phyloP scores from a whole-genome alignment of 2,113 vertebrate genomes.

The Aphyosemion australe region DNA sequence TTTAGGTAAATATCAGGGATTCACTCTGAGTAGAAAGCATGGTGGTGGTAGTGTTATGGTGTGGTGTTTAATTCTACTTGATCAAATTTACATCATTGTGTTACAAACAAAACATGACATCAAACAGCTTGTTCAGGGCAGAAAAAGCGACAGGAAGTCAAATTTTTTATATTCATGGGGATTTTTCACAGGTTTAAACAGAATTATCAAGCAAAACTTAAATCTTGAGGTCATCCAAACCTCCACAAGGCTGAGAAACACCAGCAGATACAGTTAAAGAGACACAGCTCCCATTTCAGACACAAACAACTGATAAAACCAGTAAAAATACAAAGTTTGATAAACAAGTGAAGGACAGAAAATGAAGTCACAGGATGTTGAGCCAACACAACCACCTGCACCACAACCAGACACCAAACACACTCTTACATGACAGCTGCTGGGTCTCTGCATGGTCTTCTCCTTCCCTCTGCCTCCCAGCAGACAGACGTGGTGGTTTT shows the following conservation, averaged over 20 bases:
- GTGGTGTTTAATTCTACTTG: neutral
- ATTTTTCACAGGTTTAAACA: no score
- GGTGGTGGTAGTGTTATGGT: neutral
- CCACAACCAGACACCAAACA: constrained; percentile 9
- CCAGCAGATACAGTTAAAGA: no score
- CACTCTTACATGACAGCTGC: constrained; percentile 72
- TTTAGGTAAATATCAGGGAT: no score
- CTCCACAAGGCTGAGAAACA: no score
- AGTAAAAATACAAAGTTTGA: neutral
- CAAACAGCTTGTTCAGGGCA: neutral
- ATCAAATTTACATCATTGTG: no score
- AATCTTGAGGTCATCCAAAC: constrained; percentile 13
- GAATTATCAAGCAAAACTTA: neutral
- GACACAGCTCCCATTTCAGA: neutral
- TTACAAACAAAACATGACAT: no score
- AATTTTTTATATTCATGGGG: no score
- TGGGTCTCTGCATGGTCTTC: constrained; percentile 61
- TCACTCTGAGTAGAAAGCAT: neutral
- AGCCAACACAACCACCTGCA: constrained; percentile 25
- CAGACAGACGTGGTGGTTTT: constrained; percentile 7
- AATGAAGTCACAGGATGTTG: constrained; percentile 4
- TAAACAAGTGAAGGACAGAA: constrained; percentile 14
- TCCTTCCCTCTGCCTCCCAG: constrained; percentile 25
- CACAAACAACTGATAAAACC: neutral
- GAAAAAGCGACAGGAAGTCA: no score